Base-by-base conservation (phyloP, 2,113 vertebrate genomes). In the Herpailurus yagouaroundi region DNA sequence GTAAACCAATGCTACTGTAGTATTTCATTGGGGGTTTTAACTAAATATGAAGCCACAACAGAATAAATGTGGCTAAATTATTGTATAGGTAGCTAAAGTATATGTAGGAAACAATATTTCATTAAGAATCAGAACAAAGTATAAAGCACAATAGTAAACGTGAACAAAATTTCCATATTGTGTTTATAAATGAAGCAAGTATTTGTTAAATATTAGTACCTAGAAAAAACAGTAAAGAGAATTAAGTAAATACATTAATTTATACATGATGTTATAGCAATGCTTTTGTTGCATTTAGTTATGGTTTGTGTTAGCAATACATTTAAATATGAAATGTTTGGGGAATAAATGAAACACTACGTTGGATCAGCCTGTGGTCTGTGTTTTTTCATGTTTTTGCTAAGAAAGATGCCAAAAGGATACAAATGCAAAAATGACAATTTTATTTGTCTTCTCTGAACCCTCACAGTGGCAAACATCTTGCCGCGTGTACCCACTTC, bases 311-410 rank as follows among this genome's bases (percentile, higher is more conserved):
- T 71, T 88, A 52, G 50, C n/a, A 60, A 76, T 36, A 88, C 10
- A 73, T 90, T 90, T 69, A 94, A 93, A 92, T 63, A 77, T 55
- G 23, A 87, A 89, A 63, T 92, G 38, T 88, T 97, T 90, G 73
- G 52, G 60, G 57, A 84, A 33, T 64, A 94, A 87, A 60, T 76
- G 60, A 69, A 81, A 71, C 55, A 69, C 23, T 60, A 7, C 45
- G 25, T 68, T 91, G 21, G 27, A 69, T 94, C 33, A 63, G 48
- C n/a, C 92, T 89, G 36, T 50, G 25, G 16, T 29, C 73, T 87
- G 27, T 60, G 25, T 19, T 19, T 85, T 52, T 91, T 52, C 48
- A 41, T 31, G 38, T 31, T 93, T 82, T 91, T 63, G 52, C 21
- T 45, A 57, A 88, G 45, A 69, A 52, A 88, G 36, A 96, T 21